phyloP scores from a whole-genome alignment of 2,888 invertebrate species.

The Drosophila glabriapex region DNA sequence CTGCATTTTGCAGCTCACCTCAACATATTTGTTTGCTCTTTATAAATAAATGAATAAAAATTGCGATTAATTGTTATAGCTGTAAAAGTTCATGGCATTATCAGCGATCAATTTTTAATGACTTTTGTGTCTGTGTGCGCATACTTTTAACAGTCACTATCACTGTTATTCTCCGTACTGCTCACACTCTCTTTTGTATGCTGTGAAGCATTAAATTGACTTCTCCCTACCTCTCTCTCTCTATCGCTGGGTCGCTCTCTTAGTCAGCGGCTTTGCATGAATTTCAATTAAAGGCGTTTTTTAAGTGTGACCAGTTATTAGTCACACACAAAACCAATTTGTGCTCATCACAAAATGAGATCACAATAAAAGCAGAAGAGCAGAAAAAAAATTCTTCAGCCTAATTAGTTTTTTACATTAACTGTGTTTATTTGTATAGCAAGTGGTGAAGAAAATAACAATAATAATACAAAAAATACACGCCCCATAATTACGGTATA shows the following conservation, averaged over 20 bases:
- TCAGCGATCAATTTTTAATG: slow-evolving; percentile 41
- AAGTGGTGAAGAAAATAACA: slow-evolving; percentile 47
- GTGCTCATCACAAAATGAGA: slow-evolving; percentile 65
- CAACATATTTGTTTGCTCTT: slow-evolving; percentile 18
- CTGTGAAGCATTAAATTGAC: background rate
- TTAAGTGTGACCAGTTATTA: slow-evolving; percentile 57
- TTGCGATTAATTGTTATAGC: slow-evolving; percentile 49
- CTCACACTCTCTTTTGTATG: slow-evolving; percentile 7
- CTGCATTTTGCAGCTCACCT: slow-evolving; percentile 56
- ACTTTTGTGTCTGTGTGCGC: slow-evolving; percentile 5
- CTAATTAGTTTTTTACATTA: slow-evolving; percentile 77
- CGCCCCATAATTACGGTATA: slow-evolving; percentile 68
- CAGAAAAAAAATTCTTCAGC: slow-evolving; percentile 31
- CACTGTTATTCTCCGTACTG: slow-evolving; percentile 4
- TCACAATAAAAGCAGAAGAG: slow-evolving; percentile 48
- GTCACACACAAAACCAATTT: slow-evolving; percentile 67
- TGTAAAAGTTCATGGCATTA: slow-evolving; percentile 67
- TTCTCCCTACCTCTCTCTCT: background rate
- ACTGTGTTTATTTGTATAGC: slow-evolving; percentile 70
- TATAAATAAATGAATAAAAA: slow-evolving; percentile 42
- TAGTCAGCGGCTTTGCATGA: slow-evolving; percentile 58
- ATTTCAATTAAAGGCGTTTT: slow-evolving; percentile 57
- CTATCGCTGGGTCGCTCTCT: slow-evolving; percentile 16
- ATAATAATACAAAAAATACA: slow-evolving; percentile 62
- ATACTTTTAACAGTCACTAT: slow-evolving; percentile 9